Conservation (phyloP, 2,113 vertebrate genomes). For the Rhea pennata region DNA sequence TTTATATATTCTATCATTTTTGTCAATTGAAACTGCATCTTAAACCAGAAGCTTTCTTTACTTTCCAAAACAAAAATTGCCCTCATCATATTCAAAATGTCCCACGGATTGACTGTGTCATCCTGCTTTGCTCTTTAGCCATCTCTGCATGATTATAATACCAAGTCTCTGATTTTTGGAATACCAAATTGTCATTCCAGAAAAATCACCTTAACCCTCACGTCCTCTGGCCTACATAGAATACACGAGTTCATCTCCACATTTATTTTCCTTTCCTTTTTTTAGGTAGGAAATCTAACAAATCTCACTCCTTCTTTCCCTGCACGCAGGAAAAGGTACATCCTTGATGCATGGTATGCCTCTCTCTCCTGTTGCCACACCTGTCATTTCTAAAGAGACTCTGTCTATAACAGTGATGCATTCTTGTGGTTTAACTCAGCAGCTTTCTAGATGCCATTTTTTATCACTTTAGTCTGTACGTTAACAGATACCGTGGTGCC, state of each 20-base stretch:
- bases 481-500: not conserved
- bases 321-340: not conserved
- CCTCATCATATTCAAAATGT: not conserved
- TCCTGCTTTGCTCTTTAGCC: not conserved
- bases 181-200: not conserved
- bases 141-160: not conserved
- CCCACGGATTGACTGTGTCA: not conserved
- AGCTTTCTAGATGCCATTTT: not conserved
- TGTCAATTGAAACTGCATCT: not conserved
- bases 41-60: not conserved
- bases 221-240: not conserved
- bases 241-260: not conserved
- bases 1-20: not conserved
- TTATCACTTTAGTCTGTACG: not conserved
- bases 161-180: not conserved
- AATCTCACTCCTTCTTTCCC: not conserved
- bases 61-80: not conserved
- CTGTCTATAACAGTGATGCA: not conserved
- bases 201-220: not conserved
- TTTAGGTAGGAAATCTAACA: not conserved
- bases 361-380: not conserved
- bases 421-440: not conserved
- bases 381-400: not conserved
- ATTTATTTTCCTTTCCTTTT: not conserved
- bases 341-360: not conserved